Base-by-base conservation (phyloP, 2,888 invertebrate species). In the Dyspetes luteomarginatus region DNA sequence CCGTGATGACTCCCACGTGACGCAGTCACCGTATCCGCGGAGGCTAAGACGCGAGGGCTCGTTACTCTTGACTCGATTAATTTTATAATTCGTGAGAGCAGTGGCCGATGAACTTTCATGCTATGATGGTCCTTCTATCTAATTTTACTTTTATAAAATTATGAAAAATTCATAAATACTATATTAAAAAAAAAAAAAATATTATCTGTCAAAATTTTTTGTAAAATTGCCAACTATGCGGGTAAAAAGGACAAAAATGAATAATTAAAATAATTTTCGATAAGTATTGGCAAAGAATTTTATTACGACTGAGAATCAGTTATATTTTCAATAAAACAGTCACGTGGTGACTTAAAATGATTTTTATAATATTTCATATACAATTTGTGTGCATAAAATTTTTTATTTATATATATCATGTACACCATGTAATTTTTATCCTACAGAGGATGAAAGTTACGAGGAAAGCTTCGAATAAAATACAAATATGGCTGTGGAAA, bases 1-100 rank as follows among this genome's bases (percentile, higher is more conserved):
- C 12, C 45, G 45, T 7, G 56, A 56, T 78, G 76, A 83, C 85
- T 89, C 89, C 88, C 89, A 89, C 89, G 89, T 87, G 81, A 85
- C 58, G 85, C 89, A 87, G 81, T 71, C 78, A 89, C 87, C 89
- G 89, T 89, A 85, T 89, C 84, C 81, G 43, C n/a, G n/a, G n/a
- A n/a, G n/a, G n/a, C n/a, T n/a, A n/a, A n/a, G 52, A 22, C 28
- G 77, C 65, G 52, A 76, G 43, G 65, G 22, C 72, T 74, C 55
- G 65, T 76, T 77, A 73, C 58, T 78, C 69, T 65, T 64, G 74
- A 69, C 68, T 78, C 56, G 62, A 82, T 78, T 82, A 75, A 78
- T 78, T 82, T 77, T 45, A 62, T 64, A 72, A 82, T 78, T 82
- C 67, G 50, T 58, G 17, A 45, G 36, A 64, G 48, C 56, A 50